Conservation (phyloP, 2,888 invertebrate species). For the Chrysotoxum bicinctum region DNA sequence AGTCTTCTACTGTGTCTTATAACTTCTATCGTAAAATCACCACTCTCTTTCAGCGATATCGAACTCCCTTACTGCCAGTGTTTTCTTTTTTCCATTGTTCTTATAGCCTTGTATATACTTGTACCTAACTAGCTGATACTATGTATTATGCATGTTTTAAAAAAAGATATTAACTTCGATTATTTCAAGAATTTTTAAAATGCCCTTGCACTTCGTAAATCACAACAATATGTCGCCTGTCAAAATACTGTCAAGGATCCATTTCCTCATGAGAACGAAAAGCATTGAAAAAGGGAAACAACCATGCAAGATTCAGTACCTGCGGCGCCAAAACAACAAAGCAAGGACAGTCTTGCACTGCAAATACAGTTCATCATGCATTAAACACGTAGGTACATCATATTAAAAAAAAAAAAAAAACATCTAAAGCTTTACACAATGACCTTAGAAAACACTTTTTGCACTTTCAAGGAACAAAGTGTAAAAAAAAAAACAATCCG, state of each 20-base stretch:
- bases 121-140: too few relatives aligned
- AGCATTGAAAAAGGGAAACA: not conserved
- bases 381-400: not conserved
- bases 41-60: too few relatives aligned
- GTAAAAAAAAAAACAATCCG: not conserved
- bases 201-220: not conserved
- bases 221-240: not conserved
- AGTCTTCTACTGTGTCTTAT: too few relatives aligned
- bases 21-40: too few relatives aligned
- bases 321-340: not conserved
- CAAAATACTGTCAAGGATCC: conserved; percentile 1
- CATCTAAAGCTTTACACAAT: not conserved
- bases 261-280: not conserved
- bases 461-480: not conserved
- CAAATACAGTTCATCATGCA: not conserved
- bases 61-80: too few relatives aligned
- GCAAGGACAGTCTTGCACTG: not conserved
- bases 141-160: too few relatives aligned
- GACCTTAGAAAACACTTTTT: conserved; percentile 19
- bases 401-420: not conserved
- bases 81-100: too few relatives aligned
- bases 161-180: not conserved
- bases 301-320: not conserved
- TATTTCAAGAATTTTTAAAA: not conserved
- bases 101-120: too few relatives aligned